Percentiles rank a stretch among this genome's conserved stretches.
These are phyloP conservation scores for Schizotus pectinicornis DNA, from an alignment of 2,888 invertebrate species.

Conservation along the genomic window DNA sequence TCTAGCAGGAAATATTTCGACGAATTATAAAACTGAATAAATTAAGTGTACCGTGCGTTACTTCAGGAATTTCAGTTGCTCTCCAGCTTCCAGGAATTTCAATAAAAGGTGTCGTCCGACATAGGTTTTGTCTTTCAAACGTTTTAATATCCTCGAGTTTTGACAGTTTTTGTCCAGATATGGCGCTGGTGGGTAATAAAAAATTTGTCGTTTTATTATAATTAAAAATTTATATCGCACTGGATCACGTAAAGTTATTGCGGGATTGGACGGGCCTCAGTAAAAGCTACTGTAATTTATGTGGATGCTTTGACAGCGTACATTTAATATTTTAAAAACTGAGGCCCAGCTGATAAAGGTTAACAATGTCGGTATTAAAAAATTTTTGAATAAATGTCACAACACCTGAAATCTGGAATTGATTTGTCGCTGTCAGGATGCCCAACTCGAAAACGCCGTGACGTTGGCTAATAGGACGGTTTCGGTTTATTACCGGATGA, in stretches of 20 bases:
- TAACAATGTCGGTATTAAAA: background rate
- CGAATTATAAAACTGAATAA: slow-evolving; percentile 36
- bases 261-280: background rate
- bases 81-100: slow-evolving; percentile 15
- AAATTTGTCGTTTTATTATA: slow-evolving; percentile 15
- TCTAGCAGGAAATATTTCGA: slow-evolving; percentile 41
- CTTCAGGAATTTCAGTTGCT: slow-evolving; percentile 6
- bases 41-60: slow-evolving; percentile 12
- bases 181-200: slow-evolving; percentile 6
- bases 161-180: slow-evolving; percentile 9
- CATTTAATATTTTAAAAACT: background rate
- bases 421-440: slow-evolving; percentile 9
- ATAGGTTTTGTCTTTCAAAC: background rate
- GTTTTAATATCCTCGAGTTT: slow-evolving; percentile 10
- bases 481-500: background rate
- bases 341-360: background rate
- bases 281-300: slow-evolving; percentile 14
- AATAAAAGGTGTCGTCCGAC: slow-evolving; percentile 16
- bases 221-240: slow-evolving; percentile 21
- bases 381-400: background rate
- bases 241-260: background rate
- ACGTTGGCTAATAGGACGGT: slow-evolving; percentile 2
- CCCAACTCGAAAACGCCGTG: background rate
- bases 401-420: slow-evolving; percentile 12
- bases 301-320: slow-evolving; percentile 5